A percentile compares a stretch with the other conserved stretches of the same genome.
These are phyloP conservation scores for Chrysochloris asiatica DNA, from an alignment of 2,113 vertebrate genomes.

Conservation along the genomic window DNA sequence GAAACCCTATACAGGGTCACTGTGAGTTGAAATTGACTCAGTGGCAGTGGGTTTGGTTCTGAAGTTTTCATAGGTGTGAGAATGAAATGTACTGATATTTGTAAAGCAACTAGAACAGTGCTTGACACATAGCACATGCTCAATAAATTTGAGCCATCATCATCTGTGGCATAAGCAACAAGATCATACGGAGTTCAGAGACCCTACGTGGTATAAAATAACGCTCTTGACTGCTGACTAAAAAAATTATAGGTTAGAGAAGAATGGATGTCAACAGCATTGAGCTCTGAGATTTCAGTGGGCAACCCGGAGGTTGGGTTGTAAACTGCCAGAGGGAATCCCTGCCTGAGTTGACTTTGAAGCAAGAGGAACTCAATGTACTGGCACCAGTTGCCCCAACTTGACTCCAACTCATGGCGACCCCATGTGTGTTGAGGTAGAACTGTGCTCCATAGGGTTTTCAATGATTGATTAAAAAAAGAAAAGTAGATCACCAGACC, in stretches of 20 bases:
- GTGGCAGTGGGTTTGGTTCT: no score
- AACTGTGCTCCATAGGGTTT: neutral
- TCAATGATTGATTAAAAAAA: neutral
- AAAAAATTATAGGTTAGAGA: no score
- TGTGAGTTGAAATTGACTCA: no score
- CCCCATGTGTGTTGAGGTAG: no score
- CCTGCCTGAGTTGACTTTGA: neutral
- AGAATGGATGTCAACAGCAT: neutral
- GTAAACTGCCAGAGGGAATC: neutral
- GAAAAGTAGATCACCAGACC: neutral
- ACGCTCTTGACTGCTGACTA: no score
- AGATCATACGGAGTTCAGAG: no score
- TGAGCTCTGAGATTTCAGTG: neutral
- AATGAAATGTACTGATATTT: slow-evolving; percentile 12
- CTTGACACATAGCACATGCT: neutral
- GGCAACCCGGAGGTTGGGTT: neutral
- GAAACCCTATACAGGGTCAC: no score
- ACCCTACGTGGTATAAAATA: no score
- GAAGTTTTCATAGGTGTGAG: neutral
- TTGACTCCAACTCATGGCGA: no score
- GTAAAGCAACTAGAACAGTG: neutral
- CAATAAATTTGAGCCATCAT: slow-evolving; percentile 6
- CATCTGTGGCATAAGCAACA: no score
- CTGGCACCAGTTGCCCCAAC: neutral
- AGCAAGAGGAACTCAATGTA: neutral